phyloP scores from a whole-genome alignment of 2,888 invertebrate species.

The Cantharis lateralis region DNA sequence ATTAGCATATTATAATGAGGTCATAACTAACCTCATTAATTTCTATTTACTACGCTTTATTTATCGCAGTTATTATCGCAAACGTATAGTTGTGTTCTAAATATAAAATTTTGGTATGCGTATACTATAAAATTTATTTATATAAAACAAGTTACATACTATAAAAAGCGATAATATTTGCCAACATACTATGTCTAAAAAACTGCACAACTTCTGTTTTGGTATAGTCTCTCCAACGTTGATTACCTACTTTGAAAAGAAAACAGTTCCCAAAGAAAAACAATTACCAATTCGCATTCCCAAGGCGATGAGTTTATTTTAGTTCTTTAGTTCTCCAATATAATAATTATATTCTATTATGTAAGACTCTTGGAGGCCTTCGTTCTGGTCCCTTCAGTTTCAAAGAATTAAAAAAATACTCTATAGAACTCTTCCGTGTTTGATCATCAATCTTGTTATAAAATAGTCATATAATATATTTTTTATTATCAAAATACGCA shows the following conservation, averaged over 20 bases:
- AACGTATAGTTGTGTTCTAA: background rate
- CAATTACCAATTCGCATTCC: no score
- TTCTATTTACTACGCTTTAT: constrained; percentile 1
- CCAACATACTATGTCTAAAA: background rate
- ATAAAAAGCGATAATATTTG: background rate
- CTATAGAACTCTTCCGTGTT: background rate
- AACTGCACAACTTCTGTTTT: background rate
- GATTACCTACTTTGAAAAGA: no score
- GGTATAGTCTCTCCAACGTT: background rate
- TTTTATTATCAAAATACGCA: background rate
- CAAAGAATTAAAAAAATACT: no score
- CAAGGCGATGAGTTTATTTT: no score
- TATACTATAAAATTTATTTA: background rate
- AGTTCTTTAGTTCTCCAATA: no score
- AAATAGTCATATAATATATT: background rate
- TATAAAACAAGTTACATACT: background rate
- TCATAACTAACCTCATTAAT: constrained; percentile 2
- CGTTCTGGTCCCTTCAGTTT: no score
- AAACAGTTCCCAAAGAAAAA: no score
- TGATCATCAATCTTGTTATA: background rate
- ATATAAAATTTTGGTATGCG: background rate
- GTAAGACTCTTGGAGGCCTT: no score
- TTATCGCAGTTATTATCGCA: background rate
- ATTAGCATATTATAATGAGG: background rate
- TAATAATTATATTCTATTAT: no score